Evolutionary conservation across 2,888 invertebrate species (phyloP).

Genomic region (Conomelus anceps): DNA sequence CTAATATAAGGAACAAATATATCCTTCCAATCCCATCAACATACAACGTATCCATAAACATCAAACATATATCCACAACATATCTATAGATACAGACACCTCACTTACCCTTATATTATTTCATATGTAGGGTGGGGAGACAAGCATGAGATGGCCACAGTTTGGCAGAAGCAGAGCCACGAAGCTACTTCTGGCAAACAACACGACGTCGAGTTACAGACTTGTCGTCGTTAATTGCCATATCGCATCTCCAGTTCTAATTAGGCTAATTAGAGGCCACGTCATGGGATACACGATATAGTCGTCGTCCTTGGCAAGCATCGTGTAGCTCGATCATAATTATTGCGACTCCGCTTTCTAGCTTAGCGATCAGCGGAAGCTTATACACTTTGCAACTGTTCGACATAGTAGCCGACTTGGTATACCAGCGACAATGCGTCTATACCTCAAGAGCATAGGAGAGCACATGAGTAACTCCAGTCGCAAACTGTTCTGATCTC

Average conservation of each 20-base stretch:
- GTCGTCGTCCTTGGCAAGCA: neutral
- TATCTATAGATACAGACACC: too few relatives aligned
- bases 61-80: too few relatives aligned
- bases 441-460: too few relatives aligned
- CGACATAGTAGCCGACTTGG: neutral
- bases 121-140: neutral
- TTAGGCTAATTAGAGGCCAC: neutral
- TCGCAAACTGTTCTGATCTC: too few relatives aligned
- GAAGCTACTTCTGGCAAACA: neutral
- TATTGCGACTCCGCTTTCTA: neutral
- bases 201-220: neutral
- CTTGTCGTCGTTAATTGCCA: neutral
- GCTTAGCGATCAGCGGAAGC: neutral
- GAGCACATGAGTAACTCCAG: too few relatives aligned
- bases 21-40: too few relatives aligned
- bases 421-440: too few relatives aligned
- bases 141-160: neutral
- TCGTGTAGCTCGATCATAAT: neutral
- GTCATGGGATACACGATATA: neutral
- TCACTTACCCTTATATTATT: too few relatives aligned
- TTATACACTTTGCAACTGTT: neutral
- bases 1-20: too few relatives aligned
- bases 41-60: too few relatives aligned
- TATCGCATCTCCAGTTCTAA: neutral
- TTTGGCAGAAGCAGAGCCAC: neutral